Evolutionary conservation across 37 sponge, comb jelly and placozoan genomes (phyloP).

Genomic region (Beroe ovata): DNA sequence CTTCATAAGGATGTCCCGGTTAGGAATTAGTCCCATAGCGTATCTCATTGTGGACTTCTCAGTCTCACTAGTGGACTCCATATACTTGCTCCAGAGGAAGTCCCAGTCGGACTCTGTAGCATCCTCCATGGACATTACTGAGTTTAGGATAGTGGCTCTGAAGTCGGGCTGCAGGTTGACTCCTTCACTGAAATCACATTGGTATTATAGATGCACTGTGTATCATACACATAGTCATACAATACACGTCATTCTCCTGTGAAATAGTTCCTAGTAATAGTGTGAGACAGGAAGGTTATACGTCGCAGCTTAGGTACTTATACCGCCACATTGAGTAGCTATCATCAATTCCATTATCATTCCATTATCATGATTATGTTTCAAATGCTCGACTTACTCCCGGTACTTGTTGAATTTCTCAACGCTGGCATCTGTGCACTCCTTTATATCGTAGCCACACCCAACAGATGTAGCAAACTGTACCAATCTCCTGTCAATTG

Average conservation of each 20-base stretch:
- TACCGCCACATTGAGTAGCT: too few species aligned
- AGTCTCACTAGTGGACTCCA: neutral
- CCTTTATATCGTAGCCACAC: neutral
- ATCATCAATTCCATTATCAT: too few species aligned
- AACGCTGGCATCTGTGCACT: neutral
- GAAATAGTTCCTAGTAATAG: too few species aligned
- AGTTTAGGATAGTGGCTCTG: conserved; percentile 8
- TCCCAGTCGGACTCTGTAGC: conserved; percentile 80
- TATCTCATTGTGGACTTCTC: neutral
- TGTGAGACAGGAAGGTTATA: too few species aligned
- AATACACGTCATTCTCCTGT: too few species aligned
- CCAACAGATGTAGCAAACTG: neutral
- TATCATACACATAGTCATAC: too few species aligned
- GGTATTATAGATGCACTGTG: too few species aligned
- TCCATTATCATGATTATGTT: too few species aligned
- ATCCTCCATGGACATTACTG: neutral
- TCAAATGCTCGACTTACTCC: neutral
- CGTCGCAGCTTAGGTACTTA: too few species aligned
- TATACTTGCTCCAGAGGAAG: conserved; percentile 78
- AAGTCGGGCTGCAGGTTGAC: conserved; percentile 13
- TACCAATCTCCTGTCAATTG: conserved; percentile 4
- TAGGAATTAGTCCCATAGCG: conserved; percentile 39
- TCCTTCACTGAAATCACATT: neutral
- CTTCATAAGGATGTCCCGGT: neutral
- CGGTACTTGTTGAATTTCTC: conserved; percentile 16